Evolutionary conservation across 2,888 invertebrate species (phyloP), one percentile per base, ranked within the genome.

Genomic region (Trichogramma dendrolimi): DNA sequence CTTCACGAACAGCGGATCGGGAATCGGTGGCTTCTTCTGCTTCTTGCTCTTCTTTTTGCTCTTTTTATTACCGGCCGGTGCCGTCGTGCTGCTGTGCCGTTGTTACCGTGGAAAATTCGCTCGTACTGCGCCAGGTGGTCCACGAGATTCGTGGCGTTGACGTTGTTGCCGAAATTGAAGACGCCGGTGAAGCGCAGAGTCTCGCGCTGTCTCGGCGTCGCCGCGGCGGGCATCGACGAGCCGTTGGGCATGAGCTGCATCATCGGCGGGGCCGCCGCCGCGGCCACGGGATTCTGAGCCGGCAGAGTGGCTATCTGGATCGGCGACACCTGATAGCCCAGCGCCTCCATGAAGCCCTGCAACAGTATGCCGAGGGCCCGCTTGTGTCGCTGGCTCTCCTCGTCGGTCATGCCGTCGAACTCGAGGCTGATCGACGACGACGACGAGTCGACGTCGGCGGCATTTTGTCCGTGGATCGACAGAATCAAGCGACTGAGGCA

Each of bases 41-140:
- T 27, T 27, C n/a, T 50, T 50, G 0, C 42, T 38, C 6, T 59
- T 56, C 0, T 58, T 55, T 39, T 68, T 61, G 4, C 63, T 11
- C 2, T n/a, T 27, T 14, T 14, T 14, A 2, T 27, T 38, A 0
- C 48, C 39, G 0, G 55, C 7, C 1, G 66, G 44, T 5, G 66
- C 11, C 4, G 67, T 40, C 1, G 46, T 8, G 64, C 44, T 0
- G 61, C 8, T 0, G 67, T 0, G 61, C 8, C 0, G 67, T 56
- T 43, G 11, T 61, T 54, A 0, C 73, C 71, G 52, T 79, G 79
- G 41, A 79, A 79, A 0, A 78, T 55, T 38, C 62, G 68, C 46
- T 79, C 77, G 61, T 79, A 79, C 10, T 70, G 73, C 5, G 71
- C 72, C n/a, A 79, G 67, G 8, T 78, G 78, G n/a, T 68, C 71